These are phyloP conservation scores for Hapalemur alaotrensis DNA, from an alignment of 2,797 vertebrate genomes.

Conservation along the genomic window DNA sequence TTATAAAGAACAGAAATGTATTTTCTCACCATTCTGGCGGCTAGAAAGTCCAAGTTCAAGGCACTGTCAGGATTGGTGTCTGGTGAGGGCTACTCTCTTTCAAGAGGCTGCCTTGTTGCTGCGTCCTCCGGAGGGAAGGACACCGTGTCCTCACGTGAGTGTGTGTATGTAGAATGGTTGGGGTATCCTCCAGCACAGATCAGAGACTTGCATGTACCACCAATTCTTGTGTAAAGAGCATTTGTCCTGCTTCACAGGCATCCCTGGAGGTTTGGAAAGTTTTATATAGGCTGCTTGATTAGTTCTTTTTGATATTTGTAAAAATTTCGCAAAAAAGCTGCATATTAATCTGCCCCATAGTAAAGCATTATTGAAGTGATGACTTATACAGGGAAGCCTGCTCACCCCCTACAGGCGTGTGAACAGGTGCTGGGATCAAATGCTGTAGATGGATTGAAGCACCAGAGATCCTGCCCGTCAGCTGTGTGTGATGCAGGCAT, in stretches of 20 bases:
- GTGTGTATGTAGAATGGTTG: constrained; percentile 80
- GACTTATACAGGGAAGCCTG: constrained; percentile 35
- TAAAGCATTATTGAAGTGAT: constrained; percentile 89
- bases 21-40: not conserved
- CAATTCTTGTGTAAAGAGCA: constrained; percentile 86
- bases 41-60: not conserved
- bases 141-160: not conserved
- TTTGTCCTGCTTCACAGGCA: constrained; percentile 83
- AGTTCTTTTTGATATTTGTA: constrained; percentile 53
- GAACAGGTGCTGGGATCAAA: not conserved
- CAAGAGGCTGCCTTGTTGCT: no score
- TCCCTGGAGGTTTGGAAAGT: constrained; percentile 71
- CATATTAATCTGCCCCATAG: constrained; percentile 83
- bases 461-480: not conserved
- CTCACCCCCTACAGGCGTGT: not conserved
- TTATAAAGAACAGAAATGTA: not conserved
- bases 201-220: constrained; percentile 84
- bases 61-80: no score
- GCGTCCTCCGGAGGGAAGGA: no score
- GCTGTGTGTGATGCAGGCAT: constrained; percentile 60
- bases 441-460: constrained; percentile 56
- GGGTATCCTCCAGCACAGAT: constrained; percentile 63
- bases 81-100: no score
- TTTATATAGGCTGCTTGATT: constrained; percentile 62
- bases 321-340: constrained; percentile 42